phyloP scores from a whole-genome alignment of 2,113 vertebrate genomes.

The Odocoileus virginianus region DNA sequence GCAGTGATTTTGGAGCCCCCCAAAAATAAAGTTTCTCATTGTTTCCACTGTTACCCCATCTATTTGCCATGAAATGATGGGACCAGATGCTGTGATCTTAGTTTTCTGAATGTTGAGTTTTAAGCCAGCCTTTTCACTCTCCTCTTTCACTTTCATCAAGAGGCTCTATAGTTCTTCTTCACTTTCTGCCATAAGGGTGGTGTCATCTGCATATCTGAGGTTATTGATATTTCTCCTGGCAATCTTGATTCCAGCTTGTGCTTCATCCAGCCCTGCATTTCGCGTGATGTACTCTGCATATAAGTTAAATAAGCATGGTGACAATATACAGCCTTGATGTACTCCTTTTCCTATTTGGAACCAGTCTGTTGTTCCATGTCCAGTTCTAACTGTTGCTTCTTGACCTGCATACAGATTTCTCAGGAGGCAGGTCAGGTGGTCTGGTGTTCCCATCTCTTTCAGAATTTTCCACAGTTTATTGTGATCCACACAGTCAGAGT shows the following conservation, averaged over 20 bases:
- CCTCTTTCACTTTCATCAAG: not conserved
- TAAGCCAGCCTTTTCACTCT: not conserved
- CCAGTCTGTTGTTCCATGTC: not conserved
- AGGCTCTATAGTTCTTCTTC: not conserved
- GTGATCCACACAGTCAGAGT: not conserved
- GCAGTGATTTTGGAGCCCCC: not conserved
- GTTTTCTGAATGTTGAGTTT: not conserved
- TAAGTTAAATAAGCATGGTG: not conserved
- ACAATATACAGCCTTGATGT: rapidly evolving
- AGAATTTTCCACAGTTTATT: not conserved
- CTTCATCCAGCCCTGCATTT: not conserved
- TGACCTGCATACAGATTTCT: not conserved
- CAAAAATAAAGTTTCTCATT: not conserved
- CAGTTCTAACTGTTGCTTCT: not conserved
- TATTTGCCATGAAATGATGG: not conserved
- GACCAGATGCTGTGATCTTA: not conserved
- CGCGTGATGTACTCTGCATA: rapidly evolving
- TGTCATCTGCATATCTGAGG: not conserved
- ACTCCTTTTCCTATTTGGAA: not conserved
- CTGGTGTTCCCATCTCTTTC: not conserved
- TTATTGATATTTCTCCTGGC: not conserved
- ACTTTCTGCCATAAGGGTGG: not conserved
- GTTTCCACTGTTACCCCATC: not conserved
- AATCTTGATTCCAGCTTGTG: not conserved
- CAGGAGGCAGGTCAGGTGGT: not conserved